Evolutionary conservation across 2,888 invertebrate species (phyloP).

Genomic region (Tiliacea citrago): DNA sequence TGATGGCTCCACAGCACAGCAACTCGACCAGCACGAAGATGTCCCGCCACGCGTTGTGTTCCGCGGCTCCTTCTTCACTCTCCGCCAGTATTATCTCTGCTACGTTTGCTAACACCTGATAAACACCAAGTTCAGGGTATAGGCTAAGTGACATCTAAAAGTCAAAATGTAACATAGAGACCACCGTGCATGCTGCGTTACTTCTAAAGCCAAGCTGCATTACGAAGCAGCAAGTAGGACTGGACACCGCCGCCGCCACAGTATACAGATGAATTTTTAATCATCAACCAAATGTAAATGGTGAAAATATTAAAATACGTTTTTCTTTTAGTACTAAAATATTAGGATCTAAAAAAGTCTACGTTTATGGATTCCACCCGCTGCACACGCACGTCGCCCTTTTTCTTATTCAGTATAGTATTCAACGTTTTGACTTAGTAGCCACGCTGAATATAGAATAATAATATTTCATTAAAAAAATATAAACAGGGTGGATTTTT

Average conservation of each 20-base stretch:
- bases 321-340: not conserved
- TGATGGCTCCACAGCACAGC: slow-evolving; percentile 98
- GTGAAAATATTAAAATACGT: not conserved
- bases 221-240: not conserved
- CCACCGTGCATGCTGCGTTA: not conserved
- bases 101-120: slow-evolving; percentile 98
- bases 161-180: not conserved
- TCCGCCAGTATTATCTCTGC: slow-evolving; percentile 99
- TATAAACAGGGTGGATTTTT: too few relatives aligned
- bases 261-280: not conserved
- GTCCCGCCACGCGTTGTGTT: slow-evolving; percentile 97
- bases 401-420: not conserved
- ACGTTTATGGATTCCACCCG: not conserved
- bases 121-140: not conserved
- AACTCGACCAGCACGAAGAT: slow-evolving; percentile 98
- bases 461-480: too few relatives aligned
- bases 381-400: not conserved
- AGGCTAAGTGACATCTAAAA: not conserved
- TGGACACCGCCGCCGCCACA: not conserved
- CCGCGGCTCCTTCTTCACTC: slow-evolving; percentile 97
- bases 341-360: not conserved
- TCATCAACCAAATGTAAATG: not conserved
- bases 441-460: not conserved
- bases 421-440: not conserved
- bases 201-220: too few relatives aligned